Percentiles rank a stretch among this genome's conserved stretches.
These are phyloP conservation scores for Sceloporus undulatus DNA, from an alignment of 2,113 vertebrate genomes.

Conservation along the genomic window DNA sequence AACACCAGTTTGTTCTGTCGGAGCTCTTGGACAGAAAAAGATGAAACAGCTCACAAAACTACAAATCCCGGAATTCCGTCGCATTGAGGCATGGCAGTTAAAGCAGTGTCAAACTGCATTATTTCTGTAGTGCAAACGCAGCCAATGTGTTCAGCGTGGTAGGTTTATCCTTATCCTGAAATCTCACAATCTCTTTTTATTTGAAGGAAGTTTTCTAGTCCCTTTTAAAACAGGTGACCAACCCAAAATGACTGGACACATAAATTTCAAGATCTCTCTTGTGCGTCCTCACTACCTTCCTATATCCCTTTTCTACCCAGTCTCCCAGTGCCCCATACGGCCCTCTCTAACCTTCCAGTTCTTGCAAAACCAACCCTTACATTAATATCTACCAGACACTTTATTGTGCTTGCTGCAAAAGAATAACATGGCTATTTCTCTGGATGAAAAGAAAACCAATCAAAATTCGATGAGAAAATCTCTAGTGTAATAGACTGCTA, in stretches of 20 bases:
- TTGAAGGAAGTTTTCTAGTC: rapidly evolving
- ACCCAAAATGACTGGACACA: not conserved
- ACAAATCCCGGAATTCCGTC: too few relatives aligned
- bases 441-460: not conserved
- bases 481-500: not conserved
- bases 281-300: not conserved
- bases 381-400: not conserved
- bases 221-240: not conserved
- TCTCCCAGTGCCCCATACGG: not conserved
- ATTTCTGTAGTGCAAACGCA: too few relatives aligned
- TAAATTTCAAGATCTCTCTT: rapidly evolving
- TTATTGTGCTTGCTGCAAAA: not conserved
- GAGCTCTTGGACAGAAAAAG: too few relatives aligned
- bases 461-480: not conserved
- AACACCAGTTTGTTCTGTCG: too few relatives aligned
- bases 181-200: not conserved
- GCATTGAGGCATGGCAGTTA: too few relatives aligned
- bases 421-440: not conserved
- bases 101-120: too few relatives aligned
- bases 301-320: not conserved
- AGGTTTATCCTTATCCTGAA: not conserved
- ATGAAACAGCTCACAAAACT: too few relatives aligned
- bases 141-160: not conserved
- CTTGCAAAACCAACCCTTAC: not conserved
- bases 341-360: not conserved